phyloP scores from a whole-genome alignment of 2,113 vertebrate species.

The Lamprotornis superbus region DNA sequence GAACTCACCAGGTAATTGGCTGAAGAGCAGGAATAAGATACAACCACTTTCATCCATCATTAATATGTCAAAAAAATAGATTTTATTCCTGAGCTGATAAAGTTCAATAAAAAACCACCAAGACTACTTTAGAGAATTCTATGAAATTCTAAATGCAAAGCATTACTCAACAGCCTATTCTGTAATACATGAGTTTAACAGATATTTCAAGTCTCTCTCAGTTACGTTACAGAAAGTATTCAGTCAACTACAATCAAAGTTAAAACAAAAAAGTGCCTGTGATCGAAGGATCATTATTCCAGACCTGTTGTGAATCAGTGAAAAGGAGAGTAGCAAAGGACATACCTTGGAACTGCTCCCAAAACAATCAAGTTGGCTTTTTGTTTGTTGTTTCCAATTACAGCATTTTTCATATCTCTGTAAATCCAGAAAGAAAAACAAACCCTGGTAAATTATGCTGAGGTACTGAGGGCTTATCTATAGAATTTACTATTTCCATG shows the following conservation, averaged over 20 bases:
- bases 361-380: slow-evolving; percentile 99
- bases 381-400: slow-evolving; percentile 99
- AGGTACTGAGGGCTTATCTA: slow-evolving; percentile 67
- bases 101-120: not conserved
- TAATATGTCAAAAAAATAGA: not conserved
- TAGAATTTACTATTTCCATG: slow-evolving; percentile 53
- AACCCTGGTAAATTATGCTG: slow-evolving; percentile 65
- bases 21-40: slow-evolving; percentile 19
- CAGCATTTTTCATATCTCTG: slow-evolving; percentile 99
- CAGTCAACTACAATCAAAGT: slow-evolving; percentile 46
- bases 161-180: slow-evolving; percentile 27
- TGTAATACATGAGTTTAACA: slow-evolving; percentile 22
- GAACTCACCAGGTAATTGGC: slow-evolving; percentile 9
- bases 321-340: slow-evolving; percentile 69
- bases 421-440: slow-evolving; percentile 75
- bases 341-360: slow-evolving; percentile 96
- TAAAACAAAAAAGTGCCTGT: slow-evolving; percentile 37
- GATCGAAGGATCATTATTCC: slow-evolving; percentile 42
- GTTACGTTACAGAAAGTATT: slow-evolving; percentile 34
- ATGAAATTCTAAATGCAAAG: slow-evolving; percentile 31
- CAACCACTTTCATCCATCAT: slow-evolving; percentile 3
- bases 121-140: not conserved
- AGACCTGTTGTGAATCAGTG: slow-evolving; percentile 54
- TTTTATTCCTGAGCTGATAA: slow-evolving; percentile 5
- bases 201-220: slow-evolving; percentile 20